Evolutionary conservation across 2,113 vertebrate genomes (phyloP), one percentile per base, ranked within the genome.

Genomic region (Rhinolophus ferrumequinum): DNA sequence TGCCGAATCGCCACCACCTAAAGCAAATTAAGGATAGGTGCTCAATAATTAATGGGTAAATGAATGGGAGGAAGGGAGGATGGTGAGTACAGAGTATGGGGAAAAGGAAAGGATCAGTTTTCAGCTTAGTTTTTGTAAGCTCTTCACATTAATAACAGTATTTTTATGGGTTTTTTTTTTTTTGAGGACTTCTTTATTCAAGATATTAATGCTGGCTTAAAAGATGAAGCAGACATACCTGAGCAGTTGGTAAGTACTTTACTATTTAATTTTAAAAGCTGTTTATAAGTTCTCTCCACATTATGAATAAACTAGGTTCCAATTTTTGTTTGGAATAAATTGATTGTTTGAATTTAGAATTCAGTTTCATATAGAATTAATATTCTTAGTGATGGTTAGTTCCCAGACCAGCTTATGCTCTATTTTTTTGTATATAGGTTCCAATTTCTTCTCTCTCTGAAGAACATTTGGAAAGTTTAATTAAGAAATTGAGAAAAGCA

Each of bases 181-280:
- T 96, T 97, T 75, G 97, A 99, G 99, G 98, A 99, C 73, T 99
- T 99, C 97, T 99, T 99, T 98, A 98, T 99, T 93, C 96, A 99
- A 96, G 99, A 99, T 98, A 98, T 99, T 90, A 99, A 99, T 72
- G 99, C 99, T 72, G 99, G 99, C 89, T 97, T 98, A 72, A 98
- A 96, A 95, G 98, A 98, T 70, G 98, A 97, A 77, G 93, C 96
- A 88, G 98, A 99, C 72, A 79, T 90, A 70, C 35, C 86, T 30
- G 96, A 98, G 79, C 95, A 99, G 58, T 97, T 98, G 96, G 99
- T 99, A 97, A 99, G 97, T 96, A 69, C 7, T 35, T 92, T 94
- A n/a, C 73, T 92, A 86, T 95, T 93, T 96, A 47, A 44, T 72
- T 97, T 93, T 64, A 77, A 76, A 77, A 62, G 21, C 4, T 33